Evolutionary conservation across 2,113 vertebrate species (phyloP).

Genomic region (Meriones unguiculatus): DNA sequence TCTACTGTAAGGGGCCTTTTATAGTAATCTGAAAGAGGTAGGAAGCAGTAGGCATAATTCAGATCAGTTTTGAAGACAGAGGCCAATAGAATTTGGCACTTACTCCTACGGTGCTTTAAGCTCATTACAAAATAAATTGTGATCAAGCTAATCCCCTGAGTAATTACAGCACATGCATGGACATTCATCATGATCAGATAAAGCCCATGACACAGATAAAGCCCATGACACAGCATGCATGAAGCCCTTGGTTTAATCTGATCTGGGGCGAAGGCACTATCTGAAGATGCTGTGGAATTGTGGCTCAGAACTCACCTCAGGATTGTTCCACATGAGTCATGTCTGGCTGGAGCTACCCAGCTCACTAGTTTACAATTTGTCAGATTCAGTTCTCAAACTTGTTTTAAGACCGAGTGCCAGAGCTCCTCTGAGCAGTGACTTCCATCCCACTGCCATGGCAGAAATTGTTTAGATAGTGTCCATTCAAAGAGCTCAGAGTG

Average conservation of each 20-base stretch:
- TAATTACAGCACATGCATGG: not conserved
- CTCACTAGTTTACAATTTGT: not conserved
- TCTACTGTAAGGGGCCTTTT: not conserved
- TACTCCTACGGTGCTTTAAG: not conserved
- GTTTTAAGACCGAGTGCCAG: not conserved
- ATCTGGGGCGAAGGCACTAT: not conserved
- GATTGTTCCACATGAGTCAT: not conserved
- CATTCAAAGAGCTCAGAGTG: not conserved
- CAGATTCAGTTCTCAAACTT: not conserved
- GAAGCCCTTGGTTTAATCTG: not conserved
- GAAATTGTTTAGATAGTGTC: too few species aligned
- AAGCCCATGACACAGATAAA: not conserved
- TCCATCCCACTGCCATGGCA: not conserved
- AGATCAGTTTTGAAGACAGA: constrained; percentile 27
- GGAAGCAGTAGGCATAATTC: not conserved
- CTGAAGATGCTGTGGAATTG: not conserved
- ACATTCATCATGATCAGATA: not conserved
- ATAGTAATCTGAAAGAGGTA: not conserved
- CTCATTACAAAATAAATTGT: constrained; percentile 46
- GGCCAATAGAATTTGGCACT: constrained; percentile 3
- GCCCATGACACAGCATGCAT: not conserved
- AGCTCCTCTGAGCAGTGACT: not conserved
- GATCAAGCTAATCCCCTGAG: not conserved
- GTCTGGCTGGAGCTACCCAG: not conserved
- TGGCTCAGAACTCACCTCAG: not conserved